A percentile compares a stretch with the other conserved stretches of the same genome.
Evolutionary conservation across 2,888 invertebrate genomes (phyloP).

Genomic region (Caenorhabditis sulstoni): DNA sequence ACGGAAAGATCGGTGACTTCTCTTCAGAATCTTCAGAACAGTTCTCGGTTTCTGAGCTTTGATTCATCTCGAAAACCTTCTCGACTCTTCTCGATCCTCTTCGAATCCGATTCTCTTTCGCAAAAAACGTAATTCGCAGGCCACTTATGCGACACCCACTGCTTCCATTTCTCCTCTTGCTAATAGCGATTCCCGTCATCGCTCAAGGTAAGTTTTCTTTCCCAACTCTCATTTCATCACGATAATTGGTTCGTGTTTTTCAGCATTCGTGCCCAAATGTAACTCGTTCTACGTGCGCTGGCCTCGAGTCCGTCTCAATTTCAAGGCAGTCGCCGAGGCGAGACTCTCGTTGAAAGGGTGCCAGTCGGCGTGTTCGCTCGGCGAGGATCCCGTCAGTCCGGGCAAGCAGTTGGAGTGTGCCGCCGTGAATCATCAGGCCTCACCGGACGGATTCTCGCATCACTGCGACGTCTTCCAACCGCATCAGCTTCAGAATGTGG

Average conservation of each 20-base stretch:
- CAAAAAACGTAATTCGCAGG: too few relatives aligned
- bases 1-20: not conserved
- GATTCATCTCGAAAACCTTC: too few relatives aligned
- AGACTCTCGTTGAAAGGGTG: constrained; percentile 74
- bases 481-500: constrained; percentile 77
- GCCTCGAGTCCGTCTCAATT: constrained; percentile 78
- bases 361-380: constrained; percentile 74
- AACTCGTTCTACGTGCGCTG: constrained; percentile 79
- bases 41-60: too few relatives aligned
- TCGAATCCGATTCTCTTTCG: too few relatives aligned
- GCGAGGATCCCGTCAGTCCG: constrained; percentile 74
- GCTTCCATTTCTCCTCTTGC: constrained; percentile 27
- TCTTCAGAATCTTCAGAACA: too few relatives aligned
- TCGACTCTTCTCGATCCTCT: too few relatives aligned
- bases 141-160: constrained; percentile 40
- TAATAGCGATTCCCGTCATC: constrained; percentile 32
- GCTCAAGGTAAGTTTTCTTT: constrained; percentile 32
- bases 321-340: constrained; percentile 73
- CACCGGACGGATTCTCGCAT: constrained; percentile 75
- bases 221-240: not conserved
- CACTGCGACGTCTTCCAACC: constrained; percentile 80
- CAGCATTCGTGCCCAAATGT: constrained; percentile 62
- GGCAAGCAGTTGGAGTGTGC: constrained; percentile 75
- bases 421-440: constrained; percentile 79
- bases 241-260: not conserved